Conservation (phyloP, 2,113 vertebrate genomes). For the Lucifuga dentata region DNA sequence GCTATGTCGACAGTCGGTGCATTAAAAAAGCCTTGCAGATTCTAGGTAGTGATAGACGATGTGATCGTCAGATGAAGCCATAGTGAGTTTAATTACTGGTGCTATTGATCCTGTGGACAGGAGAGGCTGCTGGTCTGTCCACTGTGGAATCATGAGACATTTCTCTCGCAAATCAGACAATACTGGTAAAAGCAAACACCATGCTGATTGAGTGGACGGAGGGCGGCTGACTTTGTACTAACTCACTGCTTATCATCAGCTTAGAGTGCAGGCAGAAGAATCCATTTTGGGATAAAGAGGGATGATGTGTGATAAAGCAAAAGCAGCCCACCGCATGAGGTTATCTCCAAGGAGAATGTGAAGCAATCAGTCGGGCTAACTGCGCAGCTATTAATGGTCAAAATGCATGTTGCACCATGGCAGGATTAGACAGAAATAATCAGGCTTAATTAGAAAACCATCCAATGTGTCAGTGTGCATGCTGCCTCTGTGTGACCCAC, state of each 20-base stretch:
- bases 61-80: constrained; percentile 33
- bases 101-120: constrained; percentile 38
- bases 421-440: constrained; percentile 37
- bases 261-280: neutral
- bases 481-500: constrained; percentile 12
- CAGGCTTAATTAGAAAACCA: constrained; percentile 31
- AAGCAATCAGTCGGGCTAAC: constrained; percentile 16
- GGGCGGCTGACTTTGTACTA: neutral
- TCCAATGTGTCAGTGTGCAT: neutral
- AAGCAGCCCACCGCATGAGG: constrained; percentile 2
- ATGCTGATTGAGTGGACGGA: constrained; percentile 14
- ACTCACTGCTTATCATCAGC: constrained; percentile 8
- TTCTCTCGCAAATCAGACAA: constrained; percentile 22
- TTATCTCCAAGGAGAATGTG: neutral
- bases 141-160: constrained; percentile 9
- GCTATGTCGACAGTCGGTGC: neutral
- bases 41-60: constrained; percentile 7
- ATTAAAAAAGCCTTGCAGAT: constrained; percentile 17
- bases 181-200: constrained; percentile 16
- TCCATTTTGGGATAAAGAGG: neutral
- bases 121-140: constrained; percentile 17
- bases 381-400: neutral
- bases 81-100: constrained; percentile 8
- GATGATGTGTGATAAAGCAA: constrained; percentile 1
- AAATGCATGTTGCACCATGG: constrained; percentile 9